A percentile compares a stretch with the other conserved stretches of the same genome.
Conservation (phyloP, 2,888 invertebrate genomes). For the Meteorus colon region DNA sequence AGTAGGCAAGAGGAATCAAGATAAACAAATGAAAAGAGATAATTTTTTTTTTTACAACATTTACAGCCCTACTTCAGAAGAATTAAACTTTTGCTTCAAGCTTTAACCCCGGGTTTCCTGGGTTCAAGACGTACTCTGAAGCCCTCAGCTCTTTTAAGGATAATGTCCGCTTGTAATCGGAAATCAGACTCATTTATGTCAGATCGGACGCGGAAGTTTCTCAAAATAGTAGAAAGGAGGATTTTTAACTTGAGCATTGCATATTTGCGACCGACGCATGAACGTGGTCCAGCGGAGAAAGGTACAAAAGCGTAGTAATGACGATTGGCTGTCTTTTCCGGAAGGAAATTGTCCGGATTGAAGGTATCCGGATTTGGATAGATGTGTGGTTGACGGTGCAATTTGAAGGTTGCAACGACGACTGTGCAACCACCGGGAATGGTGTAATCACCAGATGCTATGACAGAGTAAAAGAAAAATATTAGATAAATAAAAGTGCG, state of each 20-base stretch:
- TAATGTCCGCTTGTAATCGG: constrained; percentile 82
- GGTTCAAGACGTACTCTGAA: constrained; percentile 75
- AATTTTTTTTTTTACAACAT: constrained; percentile 32
- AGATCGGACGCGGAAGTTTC: constrained; percentile 80
- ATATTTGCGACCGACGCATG: constrained; percentile 87
- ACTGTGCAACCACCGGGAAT: constrained; percentile 84
- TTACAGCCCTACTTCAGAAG: constrained; percentile 18
- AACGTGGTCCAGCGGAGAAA: constrained; percentile 87
- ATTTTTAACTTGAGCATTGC: constrained; percentile 87
- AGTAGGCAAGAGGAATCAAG: constrained; percentile 10
- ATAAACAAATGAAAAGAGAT: constrained; percentile 11
- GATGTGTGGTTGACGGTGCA: constrained; percentile 80
- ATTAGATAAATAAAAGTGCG: not conserved
- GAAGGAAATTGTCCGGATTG: constrained; percentile 87
- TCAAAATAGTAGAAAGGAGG: constrained; percentile 81
- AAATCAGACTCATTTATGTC: constrained; percentile 80
- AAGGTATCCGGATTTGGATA: constrained; percentile 83
- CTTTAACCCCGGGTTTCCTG: constrained; percentile 60
- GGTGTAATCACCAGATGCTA: constrained; percentile 79
- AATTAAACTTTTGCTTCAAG: constrained; percentile 44
- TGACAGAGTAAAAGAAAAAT: constrained; percentile 36
- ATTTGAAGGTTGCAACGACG: constrained; percentile 79
- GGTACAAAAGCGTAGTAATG: constrained; percentile 88
- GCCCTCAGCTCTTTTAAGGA: constrained; percentile 83
- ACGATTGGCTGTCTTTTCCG: constrained; percentile 82